phyloP scores from a whole-genome alignment of 2,888 invertebrate species.

The Suillia variegata region DNA sequence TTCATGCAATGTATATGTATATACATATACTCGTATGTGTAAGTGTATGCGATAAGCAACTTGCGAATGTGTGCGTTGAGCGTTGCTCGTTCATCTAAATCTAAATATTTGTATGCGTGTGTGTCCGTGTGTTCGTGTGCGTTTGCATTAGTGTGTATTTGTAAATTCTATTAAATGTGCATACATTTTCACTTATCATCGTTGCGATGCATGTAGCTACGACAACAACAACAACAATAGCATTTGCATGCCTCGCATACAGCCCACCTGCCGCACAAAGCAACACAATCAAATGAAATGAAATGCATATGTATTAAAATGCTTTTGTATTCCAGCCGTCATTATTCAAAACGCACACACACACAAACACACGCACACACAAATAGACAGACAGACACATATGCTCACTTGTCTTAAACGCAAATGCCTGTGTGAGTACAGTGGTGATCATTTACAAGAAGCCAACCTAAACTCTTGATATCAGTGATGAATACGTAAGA shows the following conservation, averaged over 20 bases:
- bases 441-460: too few species aligned
- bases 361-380: not conserved
- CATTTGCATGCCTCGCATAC: not conserved
- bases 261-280: too few species aligned
- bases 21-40: too few species aligned
- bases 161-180: constrained; percentile 15
- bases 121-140: not conserved
- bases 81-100: too few species aligned
- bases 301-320: constrained; percentile 16
- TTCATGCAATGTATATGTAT: too few species aligned
- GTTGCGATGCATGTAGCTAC: constrained; percentile 4
- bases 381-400: not conserved
- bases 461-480: too few species aligned
- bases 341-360: constrained; percentile 8
- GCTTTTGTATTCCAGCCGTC: not conserved
- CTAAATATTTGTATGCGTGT: not conserved
- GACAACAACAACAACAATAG: constrained; percentile 16
- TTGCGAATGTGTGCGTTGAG: too few species aligned
- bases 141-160: not conserved
- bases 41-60: too few species aligned
- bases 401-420: too few species aligned
- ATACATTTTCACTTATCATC: constrained; percentile 16
- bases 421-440: too few species aligned
- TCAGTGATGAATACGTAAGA: too few species aligned
- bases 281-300: constrained; percentile 11